These are phyloP conservation scores for Colletes gigas DNA, from an alignment of 1,140 invertebrate species.

Conservation along the genomic window DNA sequence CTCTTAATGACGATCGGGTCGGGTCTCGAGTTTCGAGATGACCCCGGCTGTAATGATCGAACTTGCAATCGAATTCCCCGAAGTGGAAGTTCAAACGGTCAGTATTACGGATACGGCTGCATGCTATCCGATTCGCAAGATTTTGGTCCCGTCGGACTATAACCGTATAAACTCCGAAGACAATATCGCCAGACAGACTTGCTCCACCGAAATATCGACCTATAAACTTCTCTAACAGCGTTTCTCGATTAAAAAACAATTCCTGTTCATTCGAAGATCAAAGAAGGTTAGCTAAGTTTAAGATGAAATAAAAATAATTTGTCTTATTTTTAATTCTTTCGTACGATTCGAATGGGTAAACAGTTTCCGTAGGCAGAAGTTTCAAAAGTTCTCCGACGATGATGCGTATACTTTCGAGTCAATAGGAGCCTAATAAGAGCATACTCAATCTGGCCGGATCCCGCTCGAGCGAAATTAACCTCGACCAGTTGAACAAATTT, in stretches of 20 bases:
- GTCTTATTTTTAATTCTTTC: too few species aligned
- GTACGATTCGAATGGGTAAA: too few species aligned
- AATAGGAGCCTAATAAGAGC: conserved; percentile 20
- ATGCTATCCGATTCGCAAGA: not conserved
- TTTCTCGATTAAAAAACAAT: too few species aligned
- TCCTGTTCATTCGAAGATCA: too few species aligned
- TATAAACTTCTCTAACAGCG: not conserved
- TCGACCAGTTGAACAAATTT: conserved; percentile 34
- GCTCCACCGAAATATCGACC: too few species aligned
- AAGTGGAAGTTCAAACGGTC: conserved; percentile 18
- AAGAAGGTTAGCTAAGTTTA: too few species aligned
- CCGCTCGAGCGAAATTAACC: conserved; percentile 14
- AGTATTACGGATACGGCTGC: conserved; percentile 12
- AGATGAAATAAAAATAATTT: too few species aligned
- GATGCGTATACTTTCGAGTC: conserved; percentile 10
- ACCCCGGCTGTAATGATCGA: conserved; percentile 19
- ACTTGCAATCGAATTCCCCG: conserved; percentile 21
- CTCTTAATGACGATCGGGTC: conserved; percentile 10
- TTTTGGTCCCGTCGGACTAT: not conserved
- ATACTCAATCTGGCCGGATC: conserved; percentile 9
- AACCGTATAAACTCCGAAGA: conserved; percentile 3
- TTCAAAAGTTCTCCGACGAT: not conserved
- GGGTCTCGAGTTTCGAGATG: not conserved
- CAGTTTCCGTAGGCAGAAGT: too few species aligned
- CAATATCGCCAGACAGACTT: not conserved